Percentiles rank a stretch among this genome's conserved stretches.
These are phyloP conservation scores for Hormaphis cornu DNA, from an alignment of 1,140 invertebrate species.

Conservation along the genomic window DNA sequence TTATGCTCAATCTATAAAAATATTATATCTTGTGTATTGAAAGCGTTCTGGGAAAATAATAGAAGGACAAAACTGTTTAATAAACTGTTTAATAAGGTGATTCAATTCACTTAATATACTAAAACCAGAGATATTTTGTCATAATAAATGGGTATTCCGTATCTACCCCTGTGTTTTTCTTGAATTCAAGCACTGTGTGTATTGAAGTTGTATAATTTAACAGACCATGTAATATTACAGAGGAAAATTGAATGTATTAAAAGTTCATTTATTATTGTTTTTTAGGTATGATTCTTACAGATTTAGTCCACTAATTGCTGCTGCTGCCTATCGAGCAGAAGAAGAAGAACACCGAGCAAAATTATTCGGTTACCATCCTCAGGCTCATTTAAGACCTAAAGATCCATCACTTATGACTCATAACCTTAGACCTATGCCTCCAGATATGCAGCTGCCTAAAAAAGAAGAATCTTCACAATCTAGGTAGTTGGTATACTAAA, in stretches of 20 bases:
- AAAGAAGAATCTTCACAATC: constrained; percentile 38
- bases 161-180: background rate
- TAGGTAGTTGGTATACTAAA: constrained; percentile 35
- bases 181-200: background rate
- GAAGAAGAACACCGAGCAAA: constrained; percentile 61
- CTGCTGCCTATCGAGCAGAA: constrained; percentile 41
- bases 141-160: too few relatives aligned
- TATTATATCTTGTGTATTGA: too few relatives aligned
- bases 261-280: background rate
- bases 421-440: constrained; percentile 9
- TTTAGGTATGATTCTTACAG: constrained; percentile 39
- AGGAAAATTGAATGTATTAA: background rate
- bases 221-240: background rate
- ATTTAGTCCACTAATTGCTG: constrained; percentile 38
- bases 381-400: constrained; percentile 40
- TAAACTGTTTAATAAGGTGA: too few relatives aligned
- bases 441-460: constrained; percentile 34
- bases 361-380: constrained; percentile 56
- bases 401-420: constrained; percentile 34
- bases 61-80: too few relatives aligned
- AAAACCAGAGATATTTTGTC: too few relatives aligned
- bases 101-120: too few relatives aligned
- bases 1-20: too few relatives aligned
- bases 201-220: background rate
- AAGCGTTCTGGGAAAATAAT: too few relatives aligned